These are phyloP conservation scores for Limnephilus lunatus DNA, from an alignment of 2,888 invertebrate genomes.

Conservation along the genomic window DNA sequence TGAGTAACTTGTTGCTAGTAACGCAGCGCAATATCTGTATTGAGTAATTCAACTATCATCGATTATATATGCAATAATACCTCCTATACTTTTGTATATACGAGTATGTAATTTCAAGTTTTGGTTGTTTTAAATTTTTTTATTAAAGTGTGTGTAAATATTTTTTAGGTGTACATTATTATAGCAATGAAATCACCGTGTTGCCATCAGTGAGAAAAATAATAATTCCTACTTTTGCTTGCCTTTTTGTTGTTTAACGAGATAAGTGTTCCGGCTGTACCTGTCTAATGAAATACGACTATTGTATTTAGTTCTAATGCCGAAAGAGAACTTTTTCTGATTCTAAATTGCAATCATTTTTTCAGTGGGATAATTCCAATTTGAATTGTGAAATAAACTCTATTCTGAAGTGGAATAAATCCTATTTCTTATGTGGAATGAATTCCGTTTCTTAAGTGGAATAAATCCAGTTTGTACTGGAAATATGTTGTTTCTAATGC, in stretches of 20 bases:
- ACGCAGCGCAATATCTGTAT: neutral
- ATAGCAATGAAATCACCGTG: neutral
- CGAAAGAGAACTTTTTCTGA: neutral
- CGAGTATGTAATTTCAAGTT: neutral
- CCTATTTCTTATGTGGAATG: no score
- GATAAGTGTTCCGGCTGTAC: constrained; percentile 34
- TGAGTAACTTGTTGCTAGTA: neutral
- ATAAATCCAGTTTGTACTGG: neutral
- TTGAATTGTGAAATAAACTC: neutral
- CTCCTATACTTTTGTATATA: neutral
- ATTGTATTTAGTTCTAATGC: constrained; percentile 15
- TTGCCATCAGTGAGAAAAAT: neutral
- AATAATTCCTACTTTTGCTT: constrained; percentile 39
- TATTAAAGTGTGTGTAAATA: neutral
- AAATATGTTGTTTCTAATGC: neutral
- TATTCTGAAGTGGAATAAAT: neutral
- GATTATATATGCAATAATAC: neutral
- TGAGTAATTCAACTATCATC: neutral
- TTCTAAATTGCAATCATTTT: neutral
- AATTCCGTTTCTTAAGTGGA: neutral
- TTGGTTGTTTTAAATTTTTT: neutral
- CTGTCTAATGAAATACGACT: constrained; percentile 35
- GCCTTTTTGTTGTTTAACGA: constrained; percentile 26
- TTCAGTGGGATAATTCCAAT: neutral
- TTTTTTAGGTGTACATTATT: neutral